Conservation (phyloP, 53 echinoderm and acorn worm species). For the Stichopus horrens region DNA sequence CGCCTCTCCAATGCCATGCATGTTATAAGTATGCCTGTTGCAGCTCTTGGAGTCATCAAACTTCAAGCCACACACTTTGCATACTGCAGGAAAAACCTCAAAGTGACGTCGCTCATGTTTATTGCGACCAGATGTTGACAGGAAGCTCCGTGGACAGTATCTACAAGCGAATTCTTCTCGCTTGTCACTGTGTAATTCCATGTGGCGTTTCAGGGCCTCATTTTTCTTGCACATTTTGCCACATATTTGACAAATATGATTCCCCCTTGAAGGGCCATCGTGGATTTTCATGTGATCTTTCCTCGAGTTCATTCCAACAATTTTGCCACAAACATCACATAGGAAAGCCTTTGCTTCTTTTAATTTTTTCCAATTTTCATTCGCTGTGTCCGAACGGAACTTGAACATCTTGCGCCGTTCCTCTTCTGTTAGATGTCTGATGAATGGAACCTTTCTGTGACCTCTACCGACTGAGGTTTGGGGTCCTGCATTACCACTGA, state of each 20-base stretch:
- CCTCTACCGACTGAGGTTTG: background rate
- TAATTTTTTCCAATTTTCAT: background rate
- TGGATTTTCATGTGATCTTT: constrained; percentile 36
- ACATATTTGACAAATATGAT: constrained; percentile 14
- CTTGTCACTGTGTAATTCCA: background rate
- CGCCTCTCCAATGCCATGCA: background rate
- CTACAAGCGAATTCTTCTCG: background rate
- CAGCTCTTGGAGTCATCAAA: background rate
- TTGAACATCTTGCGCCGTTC: constrained; percentile 39
- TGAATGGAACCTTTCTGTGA: constrained; percentile 7
- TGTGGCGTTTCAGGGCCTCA: background rate
- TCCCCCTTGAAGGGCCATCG: background rate
- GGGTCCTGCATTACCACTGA: background rate
- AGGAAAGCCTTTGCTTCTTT: constrained; percentile 18
- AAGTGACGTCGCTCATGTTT: constrained; percentile 34
- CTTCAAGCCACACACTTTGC: constrained; percentile 16
- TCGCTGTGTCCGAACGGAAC: constrained; percentile 5
- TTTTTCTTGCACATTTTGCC: background rate
- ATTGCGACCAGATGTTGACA: constrained; percentile 1
- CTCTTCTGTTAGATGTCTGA: constrained; percentile 27
- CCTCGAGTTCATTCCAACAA: background rate
- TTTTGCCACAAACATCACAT: constrained; percentile 29
- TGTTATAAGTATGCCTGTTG: background rate
- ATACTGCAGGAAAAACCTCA: background rate
- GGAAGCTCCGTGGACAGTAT: constrained; percentile 7